Evolutionary conservation across 2,113 vertebrate species (phyloP).

Genomic region (Tretioscincus oriximinensis): DNA sequence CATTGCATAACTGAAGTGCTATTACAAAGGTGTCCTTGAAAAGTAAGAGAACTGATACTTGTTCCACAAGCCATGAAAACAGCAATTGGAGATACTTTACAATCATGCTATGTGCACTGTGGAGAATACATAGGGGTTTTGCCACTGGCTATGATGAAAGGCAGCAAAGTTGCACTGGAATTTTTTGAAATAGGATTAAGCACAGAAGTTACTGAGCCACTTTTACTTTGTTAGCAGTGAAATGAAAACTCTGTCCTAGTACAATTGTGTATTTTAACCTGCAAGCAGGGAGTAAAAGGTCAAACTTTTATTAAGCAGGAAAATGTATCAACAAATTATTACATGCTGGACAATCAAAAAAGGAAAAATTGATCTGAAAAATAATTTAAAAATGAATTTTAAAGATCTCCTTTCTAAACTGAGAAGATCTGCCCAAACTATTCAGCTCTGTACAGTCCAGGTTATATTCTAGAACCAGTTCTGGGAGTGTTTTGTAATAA

Average conservation of each 20-base stretch:
- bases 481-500: background rate
- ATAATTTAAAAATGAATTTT: background rate
- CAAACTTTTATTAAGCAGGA: background rate
- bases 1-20: background rate
- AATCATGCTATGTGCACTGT: background rate
- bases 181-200: background rate
- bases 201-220: too few relatives aligned
- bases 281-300: background rate
- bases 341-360: background rate
- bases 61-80: background rate
- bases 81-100: background rate
- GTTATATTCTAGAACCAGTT: background rate
- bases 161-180: background rate
- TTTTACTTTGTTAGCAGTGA: background rate
- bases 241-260: background rate
- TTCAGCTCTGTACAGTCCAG: background rate
- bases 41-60: background rate
- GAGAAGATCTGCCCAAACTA: background rate
- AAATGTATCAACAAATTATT: background rate
- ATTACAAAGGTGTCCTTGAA: background rate
- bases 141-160: background rate
- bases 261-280: background rate
- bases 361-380: background rate
- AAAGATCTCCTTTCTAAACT: background rate
- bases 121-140: background rate